Evolutionary conservation across 2,797 vertebrate species (phyloP).

Genomic region (Melanotaenia parkinsoni): DNA sequence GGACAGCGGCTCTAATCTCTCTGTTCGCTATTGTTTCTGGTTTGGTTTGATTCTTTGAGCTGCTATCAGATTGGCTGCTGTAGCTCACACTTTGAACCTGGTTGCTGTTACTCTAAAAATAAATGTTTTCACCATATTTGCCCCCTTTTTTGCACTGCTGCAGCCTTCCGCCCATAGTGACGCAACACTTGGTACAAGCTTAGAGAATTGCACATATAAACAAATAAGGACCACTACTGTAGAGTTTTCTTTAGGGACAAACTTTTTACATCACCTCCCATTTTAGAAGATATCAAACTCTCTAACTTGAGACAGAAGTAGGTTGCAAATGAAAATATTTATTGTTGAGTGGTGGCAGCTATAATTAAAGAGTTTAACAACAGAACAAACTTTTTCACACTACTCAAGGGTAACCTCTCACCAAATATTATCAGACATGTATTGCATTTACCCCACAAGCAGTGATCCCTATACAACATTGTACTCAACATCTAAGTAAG

Average conservation of each 20-base stretch:
- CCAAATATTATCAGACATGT: neutral
- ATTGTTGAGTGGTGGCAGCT: too few relatives aligned
- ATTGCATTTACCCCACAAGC: neutral
- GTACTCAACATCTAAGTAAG: neutral
- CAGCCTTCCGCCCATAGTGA: conserved; percentile 1
- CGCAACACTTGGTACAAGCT: neutral
- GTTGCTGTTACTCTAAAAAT: conserved; percentile 7
- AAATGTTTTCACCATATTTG: conserved; percentile 15
- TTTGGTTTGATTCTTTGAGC: conserved; percentile 42
- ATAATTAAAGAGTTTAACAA: too few relatives aligned
- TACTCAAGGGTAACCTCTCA: too few relatives aligned
- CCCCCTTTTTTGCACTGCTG: conserved; percentile 8
- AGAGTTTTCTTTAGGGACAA: too few relatives aligned
- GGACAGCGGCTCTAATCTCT: conserved; percentile 50
- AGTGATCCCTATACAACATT: neutral
- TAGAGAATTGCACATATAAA: too few relatives aligned
- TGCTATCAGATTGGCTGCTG: conserved; percentile 44
- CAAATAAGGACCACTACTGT: too few relatives aligned
- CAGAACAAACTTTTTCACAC: too few relatives aligned
- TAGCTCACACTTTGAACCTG: conserved; percentile 26
- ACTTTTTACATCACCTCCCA: too few relatives aligned
- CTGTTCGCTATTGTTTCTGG: conserved; percentile 44
- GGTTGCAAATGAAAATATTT: too few relatives aligned
- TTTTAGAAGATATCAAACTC: too few relatives aligned
- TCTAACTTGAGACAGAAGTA: too few relatives aligned